Conservation (phyloP, 2,113 vertebrate species). For the Setophaga kirtlandii region DNA sequence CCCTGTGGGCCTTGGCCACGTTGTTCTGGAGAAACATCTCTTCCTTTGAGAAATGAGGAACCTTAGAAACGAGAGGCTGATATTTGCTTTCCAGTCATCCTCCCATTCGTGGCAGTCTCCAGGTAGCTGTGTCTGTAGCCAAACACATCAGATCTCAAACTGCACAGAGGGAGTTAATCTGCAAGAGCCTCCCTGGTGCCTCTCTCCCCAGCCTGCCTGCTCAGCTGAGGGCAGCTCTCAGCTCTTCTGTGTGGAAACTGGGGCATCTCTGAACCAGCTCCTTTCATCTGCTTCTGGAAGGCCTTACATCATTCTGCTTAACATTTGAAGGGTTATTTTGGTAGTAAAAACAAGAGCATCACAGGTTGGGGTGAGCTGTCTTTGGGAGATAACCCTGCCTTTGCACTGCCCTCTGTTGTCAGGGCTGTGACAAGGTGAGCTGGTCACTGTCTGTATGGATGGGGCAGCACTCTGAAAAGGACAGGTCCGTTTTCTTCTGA, state of each 20-base stretch:
- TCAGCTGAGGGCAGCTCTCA: not conserved
- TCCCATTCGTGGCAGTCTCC: fast-evolving
- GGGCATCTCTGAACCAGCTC: not conserved
- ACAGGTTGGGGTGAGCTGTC: not conserved
- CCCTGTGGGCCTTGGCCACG: fast-evolving
- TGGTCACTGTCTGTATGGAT: not conserved
- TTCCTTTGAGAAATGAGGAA: not conserved
- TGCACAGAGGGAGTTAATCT: not conserved
- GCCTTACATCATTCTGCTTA: not conserved
- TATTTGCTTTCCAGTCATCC: not conserved
- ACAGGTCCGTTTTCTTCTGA: not conserved
- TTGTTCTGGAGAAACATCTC: not conserved
- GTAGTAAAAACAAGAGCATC: not conserved
- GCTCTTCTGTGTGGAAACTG: not conserved
- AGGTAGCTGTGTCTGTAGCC: not conserved
- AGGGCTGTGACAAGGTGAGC: not conserved
- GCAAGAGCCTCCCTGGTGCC: not conserved
- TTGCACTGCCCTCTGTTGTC: not conserved
- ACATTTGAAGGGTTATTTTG: not conserved
- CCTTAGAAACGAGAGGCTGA: not conserved
- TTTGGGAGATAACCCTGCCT: not conserved
- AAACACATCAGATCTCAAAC: fast-evolving
- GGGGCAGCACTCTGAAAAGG: not conserved
- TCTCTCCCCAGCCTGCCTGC: not conserved
- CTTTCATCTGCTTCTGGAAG: constrained; percentile 21